Evolutionary conservation across 37 sponge, comb jelly and placozoan genomes (phyloP).

Genomic region (Hormiphora californensis): DNA sequence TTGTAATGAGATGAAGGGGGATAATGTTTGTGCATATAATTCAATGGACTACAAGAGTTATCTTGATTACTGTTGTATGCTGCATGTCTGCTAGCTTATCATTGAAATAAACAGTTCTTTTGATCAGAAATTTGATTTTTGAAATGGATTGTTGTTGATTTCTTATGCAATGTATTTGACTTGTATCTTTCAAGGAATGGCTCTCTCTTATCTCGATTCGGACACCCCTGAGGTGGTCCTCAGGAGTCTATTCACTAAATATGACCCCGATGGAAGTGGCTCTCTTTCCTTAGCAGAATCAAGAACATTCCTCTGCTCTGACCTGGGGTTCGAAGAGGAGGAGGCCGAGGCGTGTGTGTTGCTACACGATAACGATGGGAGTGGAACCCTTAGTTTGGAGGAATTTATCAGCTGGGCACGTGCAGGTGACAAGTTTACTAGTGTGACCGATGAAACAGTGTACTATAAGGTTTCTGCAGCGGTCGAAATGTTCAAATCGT

Average conservation of each 20-base stretch:
- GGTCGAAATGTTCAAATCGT: constrained; percentile 18
- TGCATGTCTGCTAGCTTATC: too few species aligned
- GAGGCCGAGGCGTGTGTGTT: background rate
- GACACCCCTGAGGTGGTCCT: constrained; percentile 32
- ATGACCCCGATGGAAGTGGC: constrained; percentile 30
- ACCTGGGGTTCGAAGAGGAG: background rate
- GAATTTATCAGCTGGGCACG: background rate
- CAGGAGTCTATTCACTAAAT: constrained; percentile 5
- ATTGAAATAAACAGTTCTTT: too few species aligned
- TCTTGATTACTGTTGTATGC: too few species aligned
- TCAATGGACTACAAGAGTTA: too few species aligned
- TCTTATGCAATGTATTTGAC: too few species aligned
- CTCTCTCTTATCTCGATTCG: background rate
- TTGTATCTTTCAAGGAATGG: too few species aligned
- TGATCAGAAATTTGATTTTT: too few species aligned
- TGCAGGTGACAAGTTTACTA: background rate
- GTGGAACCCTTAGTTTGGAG: background rate
- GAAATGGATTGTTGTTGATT: too few species aligned
- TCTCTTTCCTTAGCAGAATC: background rate
- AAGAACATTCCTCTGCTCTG: background rate
- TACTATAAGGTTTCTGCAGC: background rate
- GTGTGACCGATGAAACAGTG: background rate
- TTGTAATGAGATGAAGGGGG: too few species aligned
- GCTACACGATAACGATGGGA: background rate
- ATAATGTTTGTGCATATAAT: too few species aligned